Evolutionary conservation across 2,888 invertebrate genomes (phyloP), one percentile per base, ranked within the genome.

Genomic region (Pyrrhopygopsis socrates): DNA sequence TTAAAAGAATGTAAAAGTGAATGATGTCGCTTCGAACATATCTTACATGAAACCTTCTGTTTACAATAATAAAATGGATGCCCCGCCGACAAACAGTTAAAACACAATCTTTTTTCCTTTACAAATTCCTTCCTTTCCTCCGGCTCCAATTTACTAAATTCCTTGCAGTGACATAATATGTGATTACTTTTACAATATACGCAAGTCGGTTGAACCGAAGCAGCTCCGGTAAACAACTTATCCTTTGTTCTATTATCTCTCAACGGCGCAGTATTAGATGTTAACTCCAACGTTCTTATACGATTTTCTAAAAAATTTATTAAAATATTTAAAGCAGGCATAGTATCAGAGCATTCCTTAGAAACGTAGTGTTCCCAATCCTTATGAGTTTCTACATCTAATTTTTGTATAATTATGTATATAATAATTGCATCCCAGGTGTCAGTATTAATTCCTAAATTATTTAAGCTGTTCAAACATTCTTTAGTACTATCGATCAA

Each of bases 21-120:
- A 70, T 91, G 84, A 45, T 86, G 88, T 24, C 87, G 85, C 70
- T 68, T 74, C 67, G 77, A 70, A 81, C 90, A 90, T 41, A 87
- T 75, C 58, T 73, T 79, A 76, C 86, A 90, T 18, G 77, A 54
- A 41, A 75, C 79, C 41, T 74, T 81, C 50, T 78, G 74, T 65
- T 68, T 79, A 76, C 90, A 91, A 18, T 84, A 34, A 54, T 54
- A 82, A 34, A 82, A 79, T 45, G 87, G 77, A 79, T 86, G 88
- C 34, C 81, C 83, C 71, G 78, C 29, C 27, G 63, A 70, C 29
- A 90, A 81, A 79, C 87, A 90, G 77, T 90, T 90, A 77, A 75
- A 90, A 68, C 90, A 87, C 38, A 86, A 63, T 24, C 82, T 63
- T 18, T 88, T 84, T 22, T 78, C 38, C 41, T 82, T 83, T 20